A percentile compares a stretch with the other conserved stretches of the same genome.
phyloP scores from a whole-genome alignment of 2,113 vertebrate species.

The Cnemophilus loriae region DNA sequence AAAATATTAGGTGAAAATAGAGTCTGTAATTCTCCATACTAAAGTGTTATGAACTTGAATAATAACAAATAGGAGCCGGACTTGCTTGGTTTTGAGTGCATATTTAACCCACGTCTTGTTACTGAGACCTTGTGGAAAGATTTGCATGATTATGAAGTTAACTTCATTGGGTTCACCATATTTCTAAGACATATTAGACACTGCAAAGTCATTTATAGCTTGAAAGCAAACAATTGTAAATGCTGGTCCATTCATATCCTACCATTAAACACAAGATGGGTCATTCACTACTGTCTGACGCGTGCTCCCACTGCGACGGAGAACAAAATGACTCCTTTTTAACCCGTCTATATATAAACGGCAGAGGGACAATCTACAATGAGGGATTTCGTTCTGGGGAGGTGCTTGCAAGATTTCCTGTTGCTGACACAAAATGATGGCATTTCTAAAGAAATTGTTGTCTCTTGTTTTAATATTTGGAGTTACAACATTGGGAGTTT shows the following conservation, averaged over 20 bases:
- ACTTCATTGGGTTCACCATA: background rate
- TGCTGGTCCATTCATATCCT: constrained; percentile 33
- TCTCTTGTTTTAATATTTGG: background rate
- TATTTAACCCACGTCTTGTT: background rate
- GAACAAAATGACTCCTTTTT: constrained; percentile 22
- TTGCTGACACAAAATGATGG: background rate
- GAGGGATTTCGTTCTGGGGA: constrained; percentile 20
- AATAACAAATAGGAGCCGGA: background rate
- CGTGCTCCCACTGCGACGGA: background rate
- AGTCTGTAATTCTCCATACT: background rate
- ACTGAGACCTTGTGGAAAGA: background rate
- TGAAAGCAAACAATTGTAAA: constrained; percentile 54
- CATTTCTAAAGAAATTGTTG: background rate
- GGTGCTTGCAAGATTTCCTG: background rate
- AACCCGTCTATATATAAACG: background rate
- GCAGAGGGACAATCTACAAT: background rate
- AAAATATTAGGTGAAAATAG: background rate
- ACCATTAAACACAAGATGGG: constrained; percentile 21
- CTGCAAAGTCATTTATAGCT: constrained; percentile 33
- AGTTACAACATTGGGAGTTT: background rate
- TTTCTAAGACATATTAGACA: background rate
- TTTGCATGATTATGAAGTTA: background rate
- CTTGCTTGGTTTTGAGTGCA: background rate
- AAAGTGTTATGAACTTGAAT: background rate
- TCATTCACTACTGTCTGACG: background rate